phyloP scores from a whole-genome alignment of 1,140 invertebrate species.

The Periplaneta americana region DNA sequence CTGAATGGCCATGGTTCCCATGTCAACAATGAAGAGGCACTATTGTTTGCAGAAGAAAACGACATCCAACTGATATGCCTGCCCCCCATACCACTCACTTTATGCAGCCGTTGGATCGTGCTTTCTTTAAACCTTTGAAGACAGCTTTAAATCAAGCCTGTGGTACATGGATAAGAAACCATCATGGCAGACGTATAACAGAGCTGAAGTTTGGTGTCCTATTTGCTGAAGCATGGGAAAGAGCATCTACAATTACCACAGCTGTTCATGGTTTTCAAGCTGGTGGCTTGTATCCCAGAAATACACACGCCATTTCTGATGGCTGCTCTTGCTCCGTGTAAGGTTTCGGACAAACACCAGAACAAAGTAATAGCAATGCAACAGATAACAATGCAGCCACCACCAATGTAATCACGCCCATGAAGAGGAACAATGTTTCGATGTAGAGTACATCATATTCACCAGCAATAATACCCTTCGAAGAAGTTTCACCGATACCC shows the following conservation, averaged over 20 bases:
- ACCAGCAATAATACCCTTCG: no score
- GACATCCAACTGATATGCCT: background rate
- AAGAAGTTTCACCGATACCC: background rate
- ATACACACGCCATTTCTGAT: background rate
- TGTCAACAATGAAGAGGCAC: conserved; percentile 13
- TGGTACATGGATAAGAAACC: background rate
- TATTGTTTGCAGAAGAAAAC: background rate
- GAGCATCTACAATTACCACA: background rate
- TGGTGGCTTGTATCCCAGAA: background rate
- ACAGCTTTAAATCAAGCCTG: background rate
- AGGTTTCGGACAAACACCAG: background rate
- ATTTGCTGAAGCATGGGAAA: background rate
- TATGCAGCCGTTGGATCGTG: background rate
- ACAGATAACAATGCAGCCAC: background rate
- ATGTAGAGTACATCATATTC: background rate
- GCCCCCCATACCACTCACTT: background rate
- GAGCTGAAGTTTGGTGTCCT: background rate
- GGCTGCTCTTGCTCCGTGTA: background rate
- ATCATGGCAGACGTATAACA: background rate
- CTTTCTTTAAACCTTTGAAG: background rate
- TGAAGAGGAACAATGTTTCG: no score
- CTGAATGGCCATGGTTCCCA: background rate
- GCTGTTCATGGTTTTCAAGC: background rate
- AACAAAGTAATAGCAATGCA: background rate
- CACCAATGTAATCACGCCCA: no score